Evolutionary conservation across 2,797 vertebrate species (phyloP).

Genomic region (Leptodactylus fallax): DNA sequence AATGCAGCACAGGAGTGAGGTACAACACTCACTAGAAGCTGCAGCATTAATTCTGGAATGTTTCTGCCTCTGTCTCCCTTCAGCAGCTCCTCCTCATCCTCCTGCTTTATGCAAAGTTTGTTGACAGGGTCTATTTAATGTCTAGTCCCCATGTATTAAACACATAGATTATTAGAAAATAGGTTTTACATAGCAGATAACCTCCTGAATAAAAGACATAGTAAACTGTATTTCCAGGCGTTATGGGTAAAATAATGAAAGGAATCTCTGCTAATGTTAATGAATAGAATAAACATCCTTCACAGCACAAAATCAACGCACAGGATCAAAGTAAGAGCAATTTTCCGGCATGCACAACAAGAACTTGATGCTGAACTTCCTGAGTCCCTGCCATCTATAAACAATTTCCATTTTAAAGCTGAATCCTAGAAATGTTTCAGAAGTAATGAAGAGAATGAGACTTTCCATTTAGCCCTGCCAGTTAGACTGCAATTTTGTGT

Average conservation of each 20-base stretch:
- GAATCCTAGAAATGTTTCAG: constrained; percentile 9
- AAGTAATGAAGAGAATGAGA: background rate
- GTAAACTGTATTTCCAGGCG: background rate
- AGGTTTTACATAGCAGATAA: background rate
- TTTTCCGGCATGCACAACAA: constrained; percentile 31
- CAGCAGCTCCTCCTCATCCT: no score
- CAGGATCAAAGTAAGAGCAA: constrained; percentile 47
- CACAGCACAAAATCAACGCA: constrained; percentile 14
- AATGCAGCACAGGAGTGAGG: no score
- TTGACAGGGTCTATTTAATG: background rate
- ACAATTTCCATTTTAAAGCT: constrained; percentile 25
- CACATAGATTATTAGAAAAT: background rate
- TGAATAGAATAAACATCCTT: constrained; percentile 48
- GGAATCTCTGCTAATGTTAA: background rate
- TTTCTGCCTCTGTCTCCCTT: no score
- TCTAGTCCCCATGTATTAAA: background rate
- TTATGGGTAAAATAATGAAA: constrained; percentile 7
- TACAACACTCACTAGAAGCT: no score
- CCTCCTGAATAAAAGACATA: background rate
- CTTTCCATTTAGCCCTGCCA: background rate
- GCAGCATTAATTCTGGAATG: no score
- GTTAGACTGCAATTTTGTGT: background rate
- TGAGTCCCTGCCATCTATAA: constrained; percentile 14
- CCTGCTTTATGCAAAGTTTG: no score
- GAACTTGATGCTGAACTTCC: constrained; percentile 42